A percentile compares a stretch with the other conserved stretches of the same genome.
Conservation (phyloP, 2,888 invertebrate species). For the Eurois occulta region DNA sequence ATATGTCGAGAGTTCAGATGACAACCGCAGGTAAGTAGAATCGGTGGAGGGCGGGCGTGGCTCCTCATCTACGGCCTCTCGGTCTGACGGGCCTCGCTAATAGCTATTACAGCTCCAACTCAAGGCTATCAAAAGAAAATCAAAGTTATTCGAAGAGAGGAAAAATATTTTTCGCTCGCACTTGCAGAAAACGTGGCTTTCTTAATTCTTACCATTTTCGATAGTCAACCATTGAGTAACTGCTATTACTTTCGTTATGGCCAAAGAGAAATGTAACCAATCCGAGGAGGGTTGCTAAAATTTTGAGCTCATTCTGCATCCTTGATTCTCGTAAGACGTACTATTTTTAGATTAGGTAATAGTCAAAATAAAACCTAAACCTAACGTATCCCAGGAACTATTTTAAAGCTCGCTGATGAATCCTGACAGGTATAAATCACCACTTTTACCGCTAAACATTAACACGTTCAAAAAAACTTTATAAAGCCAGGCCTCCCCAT, state of each 20-base stretch:
- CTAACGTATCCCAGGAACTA: not conserved
- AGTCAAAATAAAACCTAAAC: not conserved
- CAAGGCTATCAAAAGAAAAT: not conserved
- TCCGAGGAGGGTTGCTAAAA: not conserved
- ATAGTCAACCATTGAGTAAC: not conserved
- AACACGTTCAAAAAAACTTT: not conserved
- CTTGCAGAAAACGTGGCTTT: not conserved
- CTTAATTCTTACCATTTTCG: not conserved
- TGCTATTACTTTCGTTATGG: not conserved
- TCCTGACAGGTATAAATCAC: not conserved
- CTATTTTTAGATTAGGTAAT: not conserved
- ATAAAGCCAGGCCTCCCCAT: not conserved
- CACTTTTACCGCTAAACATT: not conserved
- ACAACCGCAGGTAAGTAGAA: not conserved
- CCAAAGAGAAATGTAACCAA: not conserved
- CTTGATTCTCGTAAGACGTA: not conserved
- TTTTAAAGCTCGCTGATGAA: not conserved
- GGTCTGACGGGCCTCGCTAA: not conserved
- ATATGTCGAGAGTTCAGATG: not conserved
- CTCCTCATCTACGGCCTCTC: not conserved
- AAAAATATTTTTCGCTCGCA: not conserved
- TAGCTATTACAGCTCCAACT: not conserved
- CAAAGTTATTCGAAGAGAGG: not conserved
- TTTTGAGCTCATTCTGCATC: not conserved
- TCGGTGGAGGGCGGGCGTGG: not conserved